Percentiles rank a stretch among this genome's conserved stretches.
Evolutionary conservation across 2,797 vertebrate genomes (phyloP).

Genomic region (Neomorphus geoffroyi): DNA sequence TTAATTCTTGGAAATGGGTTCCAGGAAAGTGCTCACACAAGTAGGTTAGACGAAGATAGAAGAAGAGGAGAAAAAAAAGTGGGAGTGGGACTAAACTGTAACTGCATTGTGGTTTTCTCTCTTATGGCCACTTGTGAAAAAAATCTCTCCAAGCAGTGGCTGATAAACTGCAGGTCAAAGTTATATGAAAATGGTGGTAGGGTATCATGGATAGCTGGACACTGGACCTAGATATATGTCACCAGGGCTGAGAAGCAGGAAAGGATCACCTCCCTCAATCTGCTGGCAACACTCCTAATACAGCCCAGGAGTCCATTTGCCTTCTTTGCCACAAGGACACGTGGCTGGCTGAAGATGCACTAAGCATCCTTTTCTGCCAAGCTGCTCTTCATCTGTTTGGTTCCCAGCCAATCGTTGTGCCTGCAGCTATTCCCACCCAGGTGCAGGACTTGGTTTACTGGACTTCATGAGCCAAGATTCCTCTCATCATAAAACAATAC

Average conservation of each 20-base stretch:
- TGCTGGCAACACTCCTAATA: neutral
- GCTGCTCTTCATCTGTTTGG: neutral
- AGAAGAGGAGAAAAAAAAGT: neutral
- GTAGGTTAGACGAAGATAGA: neutral
- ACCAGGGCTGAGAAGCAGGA: no score
- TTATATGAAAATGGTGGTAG: neutral
- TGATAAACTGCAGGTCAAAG: neutral
- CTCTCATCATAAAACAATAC: neutral
- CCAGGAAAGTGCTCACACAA: neutral
- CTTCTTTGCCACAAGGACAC: neutral
- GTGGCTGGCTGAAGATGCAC: neutral
- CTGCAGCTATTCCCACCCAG: neutral
- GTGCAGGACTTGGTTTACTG: neutral
- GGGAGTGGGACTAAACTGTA: neutral
- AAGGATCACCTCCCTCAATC: no score
- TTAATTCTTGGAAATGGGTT: neutral
- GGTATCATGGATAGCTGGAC: no score
- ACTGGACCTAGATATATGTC: neutral
- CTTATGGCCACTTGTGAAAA: neutral
- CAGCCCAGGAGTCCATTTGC: neutral
- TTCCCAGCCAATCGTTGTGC: neutral
- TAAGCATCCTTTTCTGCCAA: neutral
- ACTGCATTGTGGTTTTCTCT: neutral
- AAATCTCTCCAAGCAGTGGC: neutral
- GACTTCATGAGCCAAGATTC: neutral